Evolutionary conservation across 2,113 vertebrate genomes (phyloP).

Genomic region (Tachycineta bicolor): DNA sequence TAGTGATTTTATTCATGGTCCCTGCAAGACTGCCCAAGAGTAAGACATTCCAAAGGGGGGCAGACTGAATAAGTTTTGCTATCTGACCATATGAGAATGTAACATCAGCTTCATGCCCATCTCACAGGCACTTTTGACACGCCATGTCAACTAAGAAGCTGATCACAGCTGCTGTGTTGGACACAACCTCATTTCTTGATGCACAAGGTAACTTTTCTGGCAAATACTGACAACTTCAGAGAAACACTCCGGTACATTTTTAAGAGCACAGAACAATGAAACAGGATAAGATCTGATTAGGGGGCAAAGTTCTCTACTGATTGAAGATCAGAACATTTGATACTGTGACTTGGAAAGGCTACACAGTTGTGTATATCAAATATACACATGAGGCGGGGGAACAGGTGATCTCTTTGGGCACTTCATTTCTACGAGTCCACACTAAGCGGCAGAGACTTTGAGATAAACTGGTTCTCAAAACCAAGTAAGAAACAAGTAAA

Average conservation of each 20-base stretch:
- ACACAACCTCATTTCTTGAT: background rate
- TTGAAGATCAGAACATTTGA: background rate
- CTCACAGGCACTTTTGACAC: background rate
- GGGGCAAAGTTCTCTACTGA: background rate
- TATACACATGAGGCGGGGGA: fast-evolving
- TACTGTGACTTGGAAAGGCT: background rate
- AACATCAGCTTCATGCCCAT: background rate
- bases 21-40: background rate
- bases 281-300: background rate
- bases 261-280: background rate
- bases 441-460: background rate
- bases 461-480: background rate
- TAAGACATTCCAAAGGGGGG: background rate
- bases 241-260: background rate
- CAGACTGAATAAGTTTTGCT: background rate
- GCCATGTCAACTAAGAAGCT: background rate
- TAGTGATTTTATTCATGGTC: background rate
- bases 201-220: background rate
- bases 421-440: background rate
- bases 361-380: background rate
- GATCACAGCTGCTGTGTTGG: background rate
- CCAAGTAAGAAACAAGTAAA: background rate
- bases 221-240: background rate
- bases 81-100: background rate
- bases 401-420: background rate